These are phyloP conservation scores for Trachops cirrhosus DNA, from an alignment of 2,797 vertebrate genomes.

Conservation along the genomic window DNA sequence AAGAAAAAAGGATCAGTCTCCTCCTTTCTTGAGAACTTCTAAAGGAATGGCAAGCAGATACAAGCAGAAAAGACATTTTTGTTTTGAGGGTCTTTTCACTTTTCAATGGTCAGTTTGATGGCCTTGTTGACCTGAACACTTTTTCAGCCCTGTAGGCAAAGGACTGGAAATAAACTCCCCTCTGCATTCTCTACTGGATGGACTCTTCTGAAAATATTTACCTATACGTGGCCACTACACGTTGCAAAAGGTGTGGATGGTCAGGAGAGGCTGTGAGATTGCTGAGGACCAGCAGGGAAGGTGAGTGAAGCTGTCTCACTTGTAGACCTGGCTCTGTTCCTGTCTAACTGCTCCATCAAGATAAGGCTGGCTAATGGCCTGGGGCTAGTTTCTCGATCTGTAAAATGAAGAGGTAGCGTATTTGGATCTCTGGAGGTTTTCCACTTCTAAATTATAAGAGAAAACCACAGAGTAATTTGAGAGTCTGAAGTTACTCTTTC, in stretches of 20 bases:
- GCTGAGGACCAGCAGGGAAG: not conserved
- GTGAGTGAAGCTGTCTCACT: not conserved
- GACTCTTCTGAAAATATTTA: not conserved
- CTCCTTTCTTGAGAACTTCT: not conserved
- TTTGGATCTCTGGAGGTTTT: not conserved
- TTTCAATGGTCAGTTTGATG: not conserved
- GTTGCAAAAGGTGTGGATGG: not conserved
- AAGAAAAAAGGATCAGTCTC: not conserved
- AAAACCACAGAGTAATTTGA: not conserved
- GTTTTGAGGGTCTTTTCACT: not conserved
- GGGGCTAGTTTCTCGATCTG: not conserved
- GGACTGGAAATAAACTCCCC: not conserved
- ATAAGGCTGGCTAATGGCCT: not conserved
- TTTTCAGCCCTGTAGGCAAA: not conserved
- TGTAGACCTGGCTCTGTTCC: not conserved
- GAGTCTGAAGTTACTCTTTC: not conserved
- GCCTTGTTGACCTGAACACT: not conserved
- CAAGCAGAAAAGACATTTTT: constrained; percentile 50
- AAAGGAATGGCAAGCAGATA: not conserved
- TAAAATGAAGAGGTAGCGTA: not conserved
- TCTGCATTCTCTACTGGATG: not conserved
- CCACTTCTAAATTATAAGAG: not conserved
- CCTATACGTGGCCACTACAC: not conserved
- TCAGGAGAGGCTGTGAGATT: not conserved
- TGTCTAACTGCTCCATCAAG: not conserved